These are phyloP conservation scores for Tipula helvola DNA, from an alignment of 2,888 invertebrate genomes.

Conservation along the genomic window DNA sequence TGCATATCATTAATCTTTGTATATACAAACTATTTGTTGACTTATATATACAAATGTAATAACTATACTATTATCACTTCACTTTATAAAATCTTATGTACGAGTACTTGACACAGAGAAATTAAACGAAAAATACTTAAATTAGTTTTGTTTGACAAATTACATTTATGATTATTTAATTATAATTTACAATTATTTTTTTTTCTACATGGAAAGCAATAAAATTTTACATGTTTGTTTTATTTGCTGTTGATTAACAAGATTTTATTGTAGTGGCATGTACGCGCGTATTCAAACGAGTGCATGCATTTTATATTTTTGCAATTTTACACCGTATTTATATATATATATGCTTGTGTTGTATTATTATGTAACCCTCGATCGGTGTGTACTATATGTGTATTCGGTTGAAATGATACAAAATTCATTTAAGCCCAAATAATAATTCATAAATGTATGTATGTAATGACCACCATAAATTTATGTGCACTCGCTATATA, in stretches of 20 bases:
- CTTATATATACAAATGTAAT: not conserved
- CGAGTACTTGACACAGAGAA: not conserved
- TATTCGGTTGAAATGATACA: not conserved
- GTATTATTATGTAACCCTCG: not conserved
- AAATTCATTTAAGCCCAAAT: not conserved
- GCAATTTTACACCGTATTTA: not conserved
- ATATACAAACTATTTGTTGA: too few relatives aligned
- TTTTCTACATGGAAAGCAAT: not conserved
- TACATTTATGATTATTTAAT: conserved; percentile 4
- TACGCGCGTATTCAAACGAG: not conserved
- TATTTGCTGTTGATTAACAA: not conserved
- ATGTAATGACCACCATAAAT: not conserved
- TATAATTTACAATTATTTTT: not conserved
- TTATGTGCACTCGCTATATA: not conserved
- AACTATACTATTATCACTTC: not conserved
- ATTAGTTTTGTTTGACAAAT: not conserved
- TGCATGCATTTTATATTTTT: not conserved
- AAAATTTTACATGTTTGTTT: not conserved
- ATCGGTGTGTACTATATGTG: not conserved
- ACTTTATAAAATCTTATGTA: not conserved
- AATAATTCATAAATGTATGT: not conserved
- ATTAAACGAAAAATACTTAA: not conserved
- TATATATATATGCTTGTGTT: too few relatives aligned
- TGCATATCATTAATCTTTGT: too few relatives aligned
- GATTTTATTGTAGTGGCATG: not conserved